Base-by-base conservation (phyloP, 1,140 invertebrate genomes). In the Drosophila repletoides region DNA sequence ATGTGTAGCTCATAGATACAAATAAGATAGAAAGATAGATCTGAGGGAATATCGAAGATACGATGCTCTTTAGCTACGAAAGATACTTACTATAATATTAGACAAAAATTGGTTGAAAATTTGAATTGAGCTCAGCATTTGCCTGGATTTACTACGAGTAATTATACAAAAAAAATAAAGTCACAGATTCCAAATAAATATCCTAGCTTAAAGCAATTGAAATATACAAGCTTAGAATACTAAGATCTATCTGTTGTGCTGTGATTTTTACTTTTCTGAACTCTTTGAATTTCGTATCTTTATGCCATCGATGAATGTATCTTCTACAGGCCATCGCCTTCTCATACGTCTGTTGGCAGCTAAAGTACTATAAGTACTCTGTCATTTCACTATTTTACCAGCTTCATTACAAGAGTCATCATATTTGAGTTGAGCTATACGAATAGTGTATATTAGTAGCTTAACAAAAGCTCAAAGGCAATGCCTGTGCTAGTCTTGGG, bases 1-100 rank as follows among this genome's bases (percentile, higher is more conserved):
- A 64, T 53, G 65, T 63, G 51, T 29, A 41, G 38, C 46, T 83
- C 55, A 49, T 55, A 86, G 79, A 84, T 84, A 84, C 71, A 79
- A 84, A 84, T 79, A 60, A 74, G 77, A 81, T 81, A 67, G 60
- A 55, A 71, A 48, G 19, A 12, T 34, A 14, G 59, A 64, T 67
- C 26, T 17, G 22, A 33, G 41, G 15, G 14, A 17, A 61, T 26
- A 56, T 14, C 77, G 77, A 84, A 72, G 17, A 9, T n/a, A 21
- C 10, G 41, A 81, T 81, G 59, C 77, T 58, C 77, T 81, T 10
- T 2, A 1, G n/a, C 2, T 2, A n/a, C 6, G 0, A 19, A 12
- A 28, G 26, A 36, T 28, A 9, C 15, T 34, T 5, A 15, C 5
- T 14, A 1, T 12, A 46, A 10, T 10, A 48, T 15, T 17, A 29